Base-by-base conservation (phyloP, 2,888 invertebrate species). In the Unio pictorum region DNA sequence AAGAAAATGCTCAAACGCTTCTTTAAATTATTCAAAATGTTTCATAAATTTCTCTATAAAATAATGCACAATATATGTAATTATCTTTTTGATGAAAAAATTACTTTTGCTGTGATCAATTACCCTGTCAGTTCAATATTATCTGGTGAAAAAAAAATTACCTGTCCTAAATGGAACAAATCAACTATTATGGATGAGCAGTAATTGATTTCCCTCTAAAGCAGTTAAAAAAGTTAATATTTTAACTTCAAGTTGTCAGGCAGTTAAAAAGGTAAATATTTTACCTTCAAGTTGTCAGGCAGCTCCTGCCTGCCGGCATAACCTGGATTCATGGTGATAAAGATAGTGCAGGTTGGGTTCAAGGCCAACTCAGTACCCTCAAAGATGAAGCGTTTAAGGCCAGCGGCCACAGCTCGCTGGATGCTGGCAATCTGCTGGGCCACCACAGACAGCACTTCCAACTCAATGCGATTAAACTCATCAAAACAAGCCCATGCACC, bases 401-500 rank as follows among this genome's bases (percentile, higher is more conserved):
- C 93, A 69, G 94, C 93, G 69, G 94, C 93, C 0, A 97, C 94
- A 0, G 97, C 97, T 85, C 94, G 93, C 91, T 96, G 96, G 88
- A 98, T 96, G 88, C 95, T 95, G 69, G 95, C 92, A 90, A 98
- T 96, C 92, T 97, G 97, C 91, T 97, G 97, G 30, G 96, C 96
- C 55, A 97, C 95, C 72, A 97, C 96, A 4, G 97, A 97, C 69
- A 98, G 90, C 70, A 97, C 96, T 89, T 97, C 96, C 86, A 96
- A 91, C 88, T 96, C 96, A 81, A 97, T 96, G 77, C 97, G 93
- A 91, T 97, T 96, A 92, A 98, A 97, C 91, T 97, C 97, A 89
- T 97, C 96, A 91, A 97, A 96, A 89, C 97, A 97, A 15, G 96
- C 95, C 96, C 96, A 97, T 0, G 96, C 95, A 26, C 97, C 97